Evolutionary conservation across 2,888 invertebrate species (phyloP), one percentile per base, ranked within the genome.

Genomic region (Barypeithes pellucidus): DNA sequence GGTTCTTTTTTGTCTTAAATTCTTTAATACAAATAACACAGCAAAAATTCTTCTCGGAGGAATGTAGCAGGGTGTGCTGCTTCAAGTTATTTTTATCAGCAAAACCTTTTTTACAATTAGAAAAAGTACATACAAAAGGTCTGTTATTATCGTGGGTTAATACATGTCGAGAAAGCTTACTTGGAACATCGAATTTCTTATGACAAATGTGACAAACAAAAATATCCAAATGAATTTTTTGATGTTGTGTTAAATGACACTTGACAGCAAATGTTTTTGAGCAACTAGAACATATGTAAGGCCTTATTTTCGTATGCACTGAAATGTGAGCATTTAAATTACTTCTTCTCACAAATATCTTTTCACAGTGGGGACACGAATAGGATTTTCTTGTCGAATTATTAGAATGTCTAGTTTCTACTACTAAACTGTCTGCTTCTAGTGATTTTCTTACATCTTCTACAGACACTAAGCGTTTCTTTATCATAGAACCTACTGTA

Each of bases 21-120:
- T 76, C 76, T 57, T 82, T 82, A 7, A 80, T 81, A 70, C 85
- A 86, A 45, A 81, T 77, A n/a, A 75, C 71, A 72, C 85, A 86
- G 11, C 73, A 73, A 62, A 81, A 82, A 20, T 80, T 79, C 41
- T 82, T 81, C 22, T 80, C 81, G 5, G 82, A 80, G 0, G 82
- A 81, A 77, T 87, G 87, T 3, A 82, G 83, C 16, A 81, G 72
- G 54, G 80, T 79, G 67, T 87, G 87, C 2, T 84, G 83, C 18
- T 82, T 81, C 33, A 86, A 77, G 75, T 86, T 86, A n/a, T 85
- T 79, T 76, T 85, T 86, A 78, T 86, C 86, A 2, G 84, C 80
- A 75, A 86, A 87, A 2, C 83, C 80, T 70, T 83, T 84, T 3
- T 78, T 80, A 73, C 87, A 87, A 36, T 81, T 78, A 22, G 80